A percentile compares a stretch with the other conserved stretches of the same genome.
These are phyloP conservation scores for Temnothorax rugatulus DNA, from an alignment of 2,888 invertebrate genomes.

Conservation along the genomic window DNA sequence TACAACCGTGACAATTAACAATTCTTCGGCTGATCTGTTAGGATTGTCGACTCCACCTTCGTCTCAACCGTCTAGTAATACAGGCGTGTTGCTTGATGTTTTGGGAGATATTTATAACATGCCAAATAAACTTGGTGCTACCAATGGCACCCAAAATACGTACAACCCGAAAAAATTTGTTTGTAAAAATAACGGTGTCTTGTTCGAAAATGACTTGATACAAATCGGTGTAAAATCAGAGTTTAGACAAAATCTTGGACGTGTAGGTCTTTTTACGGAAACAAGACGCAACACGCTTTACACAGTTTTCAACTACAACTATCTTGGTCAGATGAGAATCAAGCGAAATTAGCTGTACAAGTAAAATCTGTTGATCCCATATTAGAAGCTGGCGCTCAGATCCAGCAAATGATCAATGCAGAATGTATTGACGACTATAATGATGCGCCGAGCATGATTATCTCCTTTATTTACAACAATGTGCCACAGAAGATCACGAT, in stretches of 20 bases:
- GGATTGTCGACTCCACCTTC: conserved; percentile 96
- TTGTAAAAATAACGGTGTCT: conserved; percentile 98
- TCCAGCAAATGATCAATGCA: conserved; percentile 98
- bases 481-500: conserved; percentile 96
- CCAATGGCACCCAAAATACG: conserved; percentile 89
- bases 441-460: conserved; percentile 93
- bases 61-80: conserved; percentile 90
- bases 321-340: conserved; percentile 91
- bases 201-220: conserved; percentile 99
- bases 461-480: conserved; percentile 95
- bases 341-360: conserved; percentile 94
- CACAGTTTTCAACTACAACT: conserved; percentile 91
- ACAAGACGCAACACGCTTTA: conserved; percentile 96
- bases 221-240: conserved; percentile 99
- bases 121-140: conserved; percentile 88
- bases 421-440: conserved; percentile 98
- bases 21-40: conserved; percentile 92
- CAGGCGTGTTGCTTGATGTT: conserved; percentile 95
- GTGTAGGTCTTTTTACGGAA: conserved; percentile 98
- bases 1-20: conserved; percentile 86
- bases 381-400: conserved; percentile 98
- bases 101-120: conserved; percentile 95
- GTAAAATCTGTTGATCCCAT: conserved; percentile 97
- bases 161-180: conserved; percentile 97
- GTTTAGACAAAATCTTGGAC: conserved; percentile 97